These are phyloP conservation scores for Chrysina gloriosa DNA, from an alignment of 2,888 invertebrate genomes.

Conservation along the genomic window DNA sequence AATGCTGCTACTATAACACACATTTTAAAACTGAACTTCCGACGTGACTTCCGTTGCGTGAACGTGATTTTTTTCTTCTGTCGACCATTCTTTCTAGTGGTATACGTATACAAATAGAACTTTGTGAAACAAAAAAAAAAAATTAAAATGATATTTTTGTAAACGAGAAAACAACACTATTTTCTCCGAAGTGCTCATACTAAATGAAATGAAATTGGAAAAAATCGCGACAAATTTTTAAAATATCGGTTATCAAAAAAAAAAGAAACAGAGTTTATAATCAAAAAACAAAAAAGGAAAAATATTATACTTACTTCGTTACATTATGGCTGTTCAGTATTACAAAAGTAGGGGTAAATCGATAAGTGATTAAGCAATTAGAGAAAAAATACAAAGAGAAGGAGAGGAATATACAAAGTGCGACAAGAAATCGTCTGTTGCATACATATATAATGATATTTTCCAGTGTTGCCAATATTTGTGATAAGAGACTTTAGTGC, in stretches of 20 bases:
- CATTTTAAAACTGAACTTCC: not conserved
- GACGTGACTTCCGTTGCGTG: not conserved
- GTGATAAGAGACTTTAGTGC: conserved; percentile 58
- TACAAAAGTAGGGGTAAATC: conserved; percentile 19
- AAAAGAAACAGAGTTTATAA: not conserved
- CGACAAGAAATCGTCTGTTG: conserved; percentile 10
- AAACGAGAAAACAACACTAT: conserved; percentile 13
- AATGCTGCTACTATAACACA: not conserved
- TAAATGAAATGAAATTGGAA: not conserved
- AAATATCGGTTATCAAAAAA: not conserved
- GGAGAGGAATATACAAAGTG: not conserved
- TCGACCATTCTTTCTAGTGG: conserved; percentile 23
- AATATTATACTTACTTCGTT: not conserved
- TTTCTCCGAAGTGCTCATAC: conserved; percentile 10
- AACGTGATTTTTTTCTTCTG: not conserved
- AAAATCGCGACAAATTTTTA: not conserved
- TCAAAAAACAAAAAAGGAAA: conserved; percentile 1
- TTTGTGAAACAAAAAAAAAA: conserved; percentile 3
- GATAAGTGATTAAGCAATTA: not conserved
- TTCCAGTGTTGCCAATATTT: conserved; percentile 61
- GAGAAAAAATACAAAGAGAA: not conserved
- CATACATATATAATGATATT: conserved; percentile 16
- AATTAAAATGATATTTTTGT: conserved; percentile 31
- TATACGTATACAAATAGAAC: conserved; percentile 10
- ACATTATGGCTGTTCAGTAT: conserved; percentile 32